Conservation (phyloP, 2,797 vertebrate species). For the Nyctibius grandis region DNA sequence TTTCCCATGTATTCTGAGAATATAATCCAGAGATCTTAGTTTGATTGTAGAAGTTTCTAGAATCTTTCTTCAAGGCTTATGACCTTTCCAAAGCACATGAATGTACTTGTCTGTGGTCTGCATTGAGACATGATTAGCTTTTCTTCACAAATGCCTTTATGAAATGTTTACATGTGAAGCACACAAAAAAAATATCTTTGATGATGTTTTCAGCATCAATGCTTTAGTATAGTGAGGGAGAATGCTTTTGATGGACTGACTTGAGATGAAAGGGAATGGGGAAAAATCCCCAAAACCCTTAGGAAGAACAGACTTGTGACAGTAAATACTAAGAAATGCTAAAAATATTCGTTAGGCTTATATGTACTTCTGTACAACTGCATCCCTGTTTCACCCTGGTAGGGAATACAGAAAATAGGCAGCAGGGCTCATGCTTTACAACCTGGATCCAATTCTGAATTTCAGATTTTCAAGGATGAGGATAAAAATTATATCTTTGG, state of each 20-base stretch:
- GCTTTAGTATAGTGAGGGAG: neutral
- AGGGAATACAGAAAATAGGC: neutral
- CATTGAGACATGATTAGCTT: neutral
- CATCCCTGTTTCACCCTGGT: neutral
- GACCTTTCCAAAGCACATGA: neutral
- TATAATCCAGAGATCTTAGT: neutral
- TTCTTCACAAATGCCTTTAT: neutral
- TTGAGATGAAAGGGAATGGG: neutral
- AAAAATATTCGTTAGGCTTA: neutral
- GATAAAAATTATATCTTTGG: neutral
- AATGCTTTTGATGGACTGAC: neutral
- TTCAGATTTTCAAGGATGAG: neutral
- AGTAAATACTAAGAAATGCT: neutral
- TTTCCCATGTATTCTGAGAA: neutral
- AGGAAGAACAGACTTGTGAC: neutral
- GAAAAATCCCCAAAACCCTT: neutral
- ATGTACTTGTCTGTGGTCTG: neutral
- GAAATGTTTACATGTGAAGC: neutral
- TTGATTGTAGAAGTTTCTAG: neutral
- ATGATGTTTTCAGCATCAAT: neutral
- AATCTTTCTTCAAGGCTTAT: neutral
- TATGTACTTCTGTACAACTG: neutral
- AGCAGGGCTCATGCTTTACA: neutral
- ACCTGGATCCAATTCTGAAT: neutral
- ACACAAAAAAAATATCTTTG: neutral